Evolutionary conservation across 2,888 invertebrate species (phyloP), one percentile per base, ranked within the genome.

Genomic region (Nebria salina): DNA sequence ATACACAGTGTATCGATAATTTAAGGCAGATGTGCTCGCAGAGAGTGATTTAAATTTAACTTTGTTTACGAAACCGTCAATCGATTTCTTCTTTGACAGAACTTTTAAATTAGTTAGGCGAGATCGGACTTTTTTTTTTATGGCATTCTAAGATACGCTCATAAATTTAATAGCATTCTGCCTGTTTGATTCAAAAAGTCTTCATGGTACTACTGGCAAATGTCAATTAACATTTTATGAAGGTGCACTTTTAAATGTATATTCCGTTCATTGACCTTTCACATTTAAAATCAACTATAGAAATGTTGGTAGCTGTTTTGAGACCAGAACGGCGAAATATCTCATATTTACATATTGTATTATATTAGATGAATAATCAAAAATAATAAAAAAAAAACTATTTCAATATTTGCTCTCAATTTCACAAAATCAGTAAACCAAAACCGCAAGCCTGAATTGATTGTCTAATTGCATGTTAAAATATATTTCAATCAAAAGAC

Each of bases 71-170:
- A 9, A 25, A 66, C 26, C 43, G 66, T 74, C 75, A 20, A 25
- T 79, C 74, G 79, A 79, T 79, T 79, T 68, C 70, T 75, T 79
- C 70, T 75, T 79, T 79, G 66, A 68, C 74, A 74, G 42, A 13
- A 43, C 79, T 68, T 79, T 79, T 79, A 66, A 79, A 54, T 79
- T 79, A 74, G 26, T 13, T 26, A 68, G 68, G 15, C 66, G 74
- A 15, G 20, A 9, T 34, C 13, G 13, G 8, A 11, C 9, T 8
- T 43, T 43, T 72, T 26, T 41, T 41, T 41, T 41, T 73, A 73
- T 7, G 42, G 20, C 41, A 73, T 73, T 34, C 42, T 42, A n/a
- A 72, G 11, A 72, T 72, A n/a, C 72, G 11, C 34, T 72, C 66
- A 75, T 41, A 54, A 79, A 79, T 54, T 66, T 75, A 65, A 78